A percentile compares a stretch with the other conserved stretches of the same genome.
phyloP scores from a whole-genome alignment of 1,140 invertebrate genomes.

The Cotesia chilonis region DNA sequence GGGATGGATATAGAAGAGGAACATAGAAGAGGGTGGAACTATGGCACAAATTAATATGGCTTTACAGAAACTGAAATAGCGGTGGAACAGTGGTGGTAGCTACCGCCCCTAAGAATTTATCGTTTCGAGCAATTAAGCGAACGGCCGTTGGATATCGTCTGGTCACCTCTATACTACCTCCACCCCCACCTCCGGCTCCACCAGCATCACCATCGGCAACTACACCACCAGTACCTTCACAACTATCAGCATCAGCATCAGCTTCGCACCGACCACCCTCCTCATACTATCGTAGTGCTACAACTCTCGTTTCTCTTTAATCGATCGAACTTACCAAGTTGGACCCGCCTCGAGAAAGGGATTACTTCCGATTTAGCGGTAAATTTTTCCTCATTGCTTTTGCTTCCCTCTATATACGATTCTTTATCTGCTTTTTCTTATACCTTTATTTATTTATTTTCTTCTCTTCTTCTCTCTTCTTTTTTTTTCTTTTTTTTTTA shows the following conservation, averaged over 20 bases:
- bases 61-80: slow-evolving; percentile 46
- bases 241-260: no score
- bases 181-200: not conserved
- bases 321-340: slow-evolving; percentile 28
- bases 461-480: not conserved
- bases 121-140: slow-evolving; percentile 54
- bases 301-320: slow-evolving; percentile 38
- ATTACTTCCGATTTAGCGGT: slow-evolving; percentile 37
- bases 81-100: slow-evolving; percentile 23
- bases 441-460: slow-evolving; percentile 3
- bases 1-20: not conserved
- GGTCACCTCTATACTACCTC: slow-evolving; percentile 14
- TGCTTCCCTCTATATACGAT: not conserved
- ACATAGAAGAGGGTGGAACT: not conserved
- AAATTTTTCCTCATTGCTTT: slow-evolving; percentile 36
- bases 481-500: not conserved
- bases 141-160: slow-evolving; percentile 42
- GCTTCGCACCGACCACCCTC: not conserved
- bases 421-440: not conserved
- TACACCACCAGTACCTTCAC: no score
- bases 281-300: not conserved
- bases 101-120: slow-evolving; percentile 55
- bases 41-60: slow-evolving; percentile 52
- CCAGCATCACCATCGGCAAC: not conserved
- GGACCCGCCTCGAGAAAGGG: slow-evolving; percentile 41